phyloP scores from a whole-genome alignment of 2,888 invertebrate species.

The Caenorhabditis sp. region DNA sequence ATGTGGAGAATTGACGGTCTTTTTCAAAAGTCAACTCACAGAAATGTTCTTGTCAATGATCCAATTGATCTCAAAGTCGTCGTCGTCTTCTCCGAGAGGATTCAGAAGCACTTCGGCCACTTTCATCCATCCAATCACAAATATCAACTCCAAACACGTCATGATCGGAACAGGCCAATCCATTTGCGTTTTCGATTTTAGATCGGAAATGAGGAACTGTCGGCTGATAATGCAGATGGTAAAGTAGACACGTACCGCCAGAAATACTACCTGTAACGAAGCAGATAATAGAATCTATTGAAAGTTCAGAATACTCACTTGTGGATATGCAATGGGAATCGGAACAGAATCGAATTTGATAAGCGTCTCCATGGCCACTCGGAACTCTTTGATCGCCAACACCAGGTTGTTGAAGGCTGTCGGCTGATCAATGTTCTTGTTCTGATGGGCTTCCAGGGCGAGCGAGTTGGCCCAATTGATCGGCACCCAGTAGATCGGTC shows the following conservation, averaged over 20 bases:
- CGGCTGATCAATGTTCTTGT: slow-evolving; percentile 46
- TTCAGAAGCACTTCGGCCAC: slow-evolving; percentile 75
- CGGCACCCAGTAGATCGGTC: slow-evolving; percentile 77
- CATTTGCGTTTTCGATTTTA: slow-evolving; percentile 56
- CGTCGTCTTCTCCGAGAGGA: slow-evolving; percentile 77
- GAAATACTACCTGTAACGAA: slow-evolving; percentile 67
- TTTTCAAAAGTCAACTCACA: no score
- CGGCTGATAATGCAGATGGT: slow-evolving; percentile 63
- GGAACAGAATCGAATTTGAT: slow-evolving; percentile 68
- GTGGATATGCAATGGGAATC: slow-evolving; percentile 66
- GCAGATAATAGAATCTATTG: no score
- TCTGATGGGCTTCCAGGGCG: slow-evolving; percentile 35
- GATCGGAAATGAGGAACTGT: slow-evolving; percentile 56
- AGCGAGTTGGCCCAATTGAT: slow-evolving; percentile 72
- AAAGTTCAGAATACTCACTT: slow-evolving; percentile 21
- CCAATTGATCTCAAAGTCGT: slow-evolving; percentile 73
- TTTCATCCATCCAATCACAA: slow-evolving; percentile 68
- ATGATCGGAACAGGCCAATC: slow-evolving; percentile 67
- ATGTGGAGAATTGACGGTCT: no score
- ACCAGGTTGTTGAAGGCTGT: slow-evolving; percentile 48
- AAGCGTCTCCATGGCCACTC: slow-evolving; percentile 60
- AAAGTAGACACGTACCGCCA: slow-evolving; percentile 68
- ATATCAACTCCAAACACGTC: slow-evolving; percentile 62
- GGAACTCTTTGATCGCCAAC: slow-evolving; percentile 62
- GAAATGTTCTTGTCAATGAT: slow-evolving; percentile 70